These are phyloP conservation scores for Arizona elegans DNA, from an alignment of 2,113 vertebrate species.

Conservation along the genomic window DNA sequence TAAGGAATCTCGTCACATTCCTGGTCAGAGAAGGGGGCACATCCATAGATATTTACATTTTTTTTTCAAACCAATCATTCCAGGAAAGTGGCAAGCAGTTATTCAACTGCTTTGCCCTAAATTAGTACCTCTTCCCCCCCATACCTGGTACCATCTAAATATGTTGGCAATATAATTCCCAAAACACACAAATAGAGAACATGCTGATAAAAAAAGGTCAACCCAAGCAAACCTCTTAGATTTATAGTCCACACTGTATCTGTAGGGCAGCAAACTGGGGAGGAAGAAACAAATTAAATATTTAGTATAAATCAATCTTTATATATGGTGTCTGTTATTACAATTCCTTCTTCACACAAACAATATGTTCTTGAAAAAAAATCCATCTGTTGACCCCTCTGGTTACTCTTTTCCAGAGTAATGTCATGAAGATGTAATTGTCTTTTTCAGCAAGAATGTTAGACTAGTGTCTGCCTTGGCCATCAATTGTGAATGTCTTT, in stretches of 20 bases:
- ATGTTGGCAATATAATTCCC: background rate
- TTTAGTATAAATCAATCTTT: background rate
- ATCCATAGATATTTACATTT: background rate
- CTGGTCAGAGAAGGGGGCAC: background rate
- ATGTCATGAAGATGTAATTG: background rate
- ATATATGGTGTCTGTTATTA: background rate
- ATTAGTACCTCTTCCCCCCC: background rate
- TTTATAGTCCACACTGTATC: background rate
- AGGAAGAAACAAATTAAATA: background rate
- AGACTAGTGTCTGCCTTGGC: background rate
- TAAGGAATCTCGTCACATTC: background rate
- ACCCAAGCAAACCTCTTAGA: background rate
- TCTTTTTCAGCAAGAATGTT: background rate
- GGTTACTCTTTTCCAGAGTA: background rate
- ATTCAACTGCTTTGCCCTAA: background rate
- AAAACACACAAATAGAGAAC: background rate
- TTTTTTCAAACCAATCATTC: background rate
- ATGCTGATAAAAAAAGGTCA: background rate
- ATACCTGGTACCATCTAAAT: background rate
- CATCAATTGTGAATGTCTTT: background rate
- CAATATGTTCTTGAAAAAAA: background rate
- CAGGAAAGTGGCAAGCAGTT: background rate
- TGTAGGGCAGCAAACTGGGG: background rate
- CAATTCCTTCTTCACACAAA: background rate
- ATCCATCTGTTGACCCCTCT: background rate